A percentile compares a stretch with the other conserved stretches of the same genome.
These are phyloP conservation scores for Merodon equestris DNA, from an alignment of 2,888 invertebrate genomes.

Conservation along the genomic window DNA sequence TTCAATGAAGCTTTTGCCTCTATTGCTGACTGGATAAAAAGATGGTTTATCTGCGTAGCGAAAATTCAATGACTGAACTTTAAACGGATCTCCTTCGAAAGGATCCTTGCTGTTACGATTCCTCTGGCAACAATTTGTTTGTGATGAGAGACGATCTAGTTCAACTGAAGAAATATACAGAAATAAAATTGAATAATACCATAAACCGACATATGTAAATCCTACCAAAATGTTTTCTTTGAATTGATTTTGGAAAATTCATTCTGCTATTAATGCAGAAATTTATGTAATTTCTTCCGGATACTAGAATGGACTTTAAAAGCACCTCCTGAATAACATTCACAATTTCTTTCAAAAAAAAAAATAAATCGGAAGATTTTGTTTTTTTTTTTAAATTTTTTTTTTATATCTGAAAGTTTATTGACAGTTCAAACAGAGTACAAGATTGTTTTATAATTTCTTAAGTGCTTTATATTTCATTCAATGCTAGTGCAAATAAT, in stretches of 20 bases:
- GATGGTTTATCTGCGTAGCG: constrained; percentile 74
- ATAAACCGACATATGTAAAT: neutral
- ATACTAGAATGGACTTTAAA: constrained; percentile 5
- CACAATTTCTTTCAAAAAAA: constrained; percentile 18
- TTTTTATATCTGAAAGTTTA: too few relatives aligned
- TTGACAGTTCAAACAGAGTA: neutral
- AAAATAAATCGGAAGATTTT: neutral
- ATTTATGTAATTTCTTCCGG: constrained; percentile 4
- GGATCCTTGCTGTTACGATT: constrained; percentile 68
- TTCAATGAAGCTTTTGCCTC: constrained; percentile 45
- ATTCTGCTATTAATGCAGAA: constrained; percentile 19
- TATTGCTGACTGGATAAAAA: constrained; percentile 22
- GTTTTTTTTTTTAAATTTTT: constrained; percentile 2
- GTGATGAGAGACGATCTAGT: constrained; percentile 66
- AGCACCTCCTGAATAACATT: constrained; percentile 3
- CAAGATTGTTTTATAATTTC: neutral
- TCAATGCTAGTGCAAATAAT: neutral
- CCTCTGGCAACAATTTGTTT: constrained; percentile 41
- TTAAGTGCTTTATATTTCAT: too few relatives aligned
- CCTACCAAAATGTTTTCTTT: constrained; percentile 20
- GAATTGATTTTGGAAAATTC: constrained; percentile 41
- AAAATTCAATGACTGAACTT: constrained; percentile 76
- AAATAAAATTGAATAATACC: neutral
- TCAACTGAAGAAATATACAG: neutral
- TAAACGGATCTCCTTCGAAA: constrained; percentile 75